Conservation (phyloP, 2,888 invertebrate genomes). For the Nezara viridula region DNA sequence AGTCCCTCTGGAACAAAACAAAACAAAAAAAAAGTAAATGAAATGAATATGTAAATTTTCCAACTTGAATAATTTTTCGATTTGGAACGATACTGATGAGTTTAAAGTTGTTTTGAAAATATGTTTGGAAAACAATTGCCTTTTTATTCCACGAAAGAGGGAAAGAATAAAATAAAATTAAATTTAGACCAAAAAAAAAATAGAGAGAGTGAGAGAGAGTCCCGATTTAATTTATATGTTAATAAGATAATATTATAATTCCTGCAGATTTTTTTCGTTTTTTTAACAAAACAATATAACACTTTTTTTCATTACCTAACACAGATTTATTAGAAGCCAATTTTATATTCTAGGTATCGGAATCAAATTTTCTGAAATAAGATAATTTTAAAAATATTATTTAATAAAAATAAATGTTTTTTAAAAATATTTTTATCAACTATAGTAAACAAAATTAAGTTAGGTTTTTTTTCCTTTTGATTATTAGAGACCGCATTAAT, state of each 20-base stretch:
- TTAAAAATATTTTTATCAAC: too few relatives aligned
- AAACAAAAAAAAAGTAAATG: not conserved
- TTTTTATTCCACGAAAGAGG: not conserved
- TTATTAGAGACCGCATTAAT: too few relatives aligned
- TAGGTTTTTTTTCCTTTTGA: too few relatives aligned
- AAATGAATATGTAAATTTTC: not conserved
- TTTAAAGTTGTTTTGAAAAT: slow-evolving; percentile 11
- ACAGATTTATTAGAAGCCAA: not conserved
- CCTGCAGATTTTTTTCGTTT: slow-evolving; percentile 24
- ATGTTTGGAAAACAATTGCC: slow-evolving; percentile 26
- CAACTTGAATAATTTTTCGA: slow-evolving; percentile 34
- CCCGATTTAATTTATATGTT: slow-evolving; percentile 26
- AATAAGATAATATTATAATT: slow-evolving; percentile 24
- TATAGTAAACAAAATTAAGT: too few relatives aligned
- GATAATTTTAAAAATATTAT: not conserved
- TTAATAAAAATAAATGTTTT: too few relatives aligned
- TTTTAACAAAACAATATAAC: not conserved
- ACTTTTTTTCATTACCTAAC: not conserved
- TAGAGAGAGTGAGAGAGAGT: not conserved
- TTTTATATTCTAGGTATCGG: not conserved
- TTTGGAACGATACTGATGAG: slow-evolving; percentile 36
- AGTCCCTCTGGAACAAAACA: not conserved
- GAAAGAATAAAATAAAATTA: slow-evolving; percentile 20
- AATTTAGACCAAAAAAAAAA: not conserved
- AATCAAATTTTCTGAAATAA: not conserved